phyloP scores from a whole-genome alignment of 2,797 vertebrate species.

The Epinephelus coioides region DNA sequence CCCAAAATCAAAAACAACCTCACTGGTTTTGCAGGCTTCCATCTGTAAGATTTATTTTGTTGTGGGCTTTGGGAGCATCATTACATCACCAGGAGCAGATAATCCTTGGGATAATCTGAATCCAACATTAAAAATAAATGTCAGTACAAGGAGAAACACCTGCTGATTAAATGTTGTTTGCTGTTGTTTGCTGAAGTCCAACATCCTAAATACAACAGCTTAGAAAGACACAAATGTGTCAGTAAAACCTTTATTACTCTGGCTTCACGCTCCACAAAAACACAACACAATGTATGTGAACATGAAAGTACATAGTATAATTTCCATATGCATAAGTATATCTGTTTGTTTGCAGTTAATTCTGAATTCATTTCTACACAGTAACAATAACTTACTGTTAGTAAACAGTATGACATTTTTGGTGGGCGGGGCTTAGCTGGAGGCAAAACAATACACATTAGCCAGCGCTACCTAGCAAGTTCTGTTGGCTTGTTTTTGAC shows the following conservation, averaged over 20 bases:
- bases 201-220: constrained; percentile 1
- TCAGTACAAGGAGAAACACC: constrained; percentile 38
- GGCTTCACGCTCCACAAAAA: neutral
- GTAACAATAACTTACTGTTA: too few species aligned
- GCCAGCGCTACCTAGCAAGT: too few species aligned
- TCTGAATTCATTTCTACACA: too few species aligned
- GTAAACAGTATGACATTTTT: too few species aligned
- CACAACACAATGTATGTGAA: too few species aligned
- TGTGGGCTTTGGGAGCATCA: constrained; percentile 15
- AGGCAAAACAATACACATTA: too few species aligned
- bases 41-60: constrained; percentile 30
- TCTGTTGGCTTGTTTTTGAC: too few species aligned
- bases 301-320: too few species aligned
- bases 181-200: constrained; percentile 5
- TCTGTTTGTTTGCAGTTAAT: too few species aligned
- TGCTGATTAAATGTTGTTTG: constrained; percentile 33
- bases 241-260: constrained; percentile 5
- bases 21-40: constrained; percentile 13
- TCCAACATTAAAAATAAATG: constrained; percentile 37
- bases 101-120: constrained; percentile 27
- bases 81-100: constrained; percentile 38
- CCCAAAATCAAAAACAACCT: constrained; percentile 19
- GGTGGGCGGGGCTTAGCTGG: too few species aligned
- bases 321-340: too few species aligned
- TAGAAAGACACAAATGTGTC: neutral